These are phyloP conservation scores for Tineola bisselliella DNA, from an alignment of 2,888 invertebrate species.

Conservation along the genomic window DNA sequence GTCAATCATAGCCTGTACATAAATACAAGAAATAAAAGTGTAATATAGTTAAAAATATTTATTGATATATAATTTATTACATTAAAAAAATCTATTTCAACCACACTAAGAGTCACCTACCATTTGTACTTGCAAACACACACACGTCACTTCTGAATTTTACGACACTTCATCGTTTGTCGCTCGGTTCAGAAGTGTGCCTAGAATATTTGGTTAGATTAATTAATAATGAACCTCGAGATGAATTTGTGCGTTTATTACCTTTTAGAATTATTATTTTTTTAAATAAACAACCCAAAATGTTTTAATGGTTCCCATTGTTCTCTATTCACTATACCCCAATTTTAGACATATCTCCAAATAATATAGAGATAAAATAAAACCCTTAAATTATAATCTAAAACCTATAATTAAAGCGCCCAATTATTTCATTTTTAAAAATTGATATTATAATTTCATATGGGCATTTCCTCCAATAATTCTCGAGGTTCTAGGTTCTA, in stretches of 20 bases:
- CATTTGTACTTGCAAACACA: constrained; percentile 40
- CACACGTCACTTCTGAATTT: constrained; percentile 17
- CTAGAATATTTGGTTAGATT: not conserved
- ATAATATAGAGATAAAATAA: no score
- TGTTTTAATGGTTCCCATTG: not conserved
- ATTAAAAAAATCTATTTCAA: constrained; percentile 16
- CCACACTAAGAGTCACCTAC: constrained; percentile 12
- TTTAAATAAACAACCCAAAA: not conserved
- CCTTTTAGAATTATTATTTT: not conserved
- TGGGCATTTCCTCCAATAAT: not conserved
- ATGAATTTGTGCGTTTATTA: not conserved
- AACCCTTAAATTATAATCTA: no score
- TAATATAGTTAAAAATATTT: not conserved
- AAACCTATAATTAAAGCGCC: no score
- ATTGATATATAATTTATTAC: constrained; percentile 25
- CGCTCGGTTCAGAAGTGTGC: not conserved
- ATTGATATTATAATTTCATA: no score
- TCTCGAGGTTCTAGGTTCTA: not conserved
- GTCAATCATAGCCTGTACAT: no score
- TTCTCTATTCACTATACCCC: no score
- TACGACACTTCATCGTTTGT: constrained; percentile 10
- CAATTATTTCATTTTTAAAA: no score
- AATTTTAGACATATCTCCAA: no score
- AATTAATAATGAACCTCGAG: not conserved
- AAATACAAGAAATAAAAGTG: not conserved